Evolutionary conservation across 2,797 vertebrate genomes (phyloP).

Genomic region (Atherinosoma microstoma): DNA sequence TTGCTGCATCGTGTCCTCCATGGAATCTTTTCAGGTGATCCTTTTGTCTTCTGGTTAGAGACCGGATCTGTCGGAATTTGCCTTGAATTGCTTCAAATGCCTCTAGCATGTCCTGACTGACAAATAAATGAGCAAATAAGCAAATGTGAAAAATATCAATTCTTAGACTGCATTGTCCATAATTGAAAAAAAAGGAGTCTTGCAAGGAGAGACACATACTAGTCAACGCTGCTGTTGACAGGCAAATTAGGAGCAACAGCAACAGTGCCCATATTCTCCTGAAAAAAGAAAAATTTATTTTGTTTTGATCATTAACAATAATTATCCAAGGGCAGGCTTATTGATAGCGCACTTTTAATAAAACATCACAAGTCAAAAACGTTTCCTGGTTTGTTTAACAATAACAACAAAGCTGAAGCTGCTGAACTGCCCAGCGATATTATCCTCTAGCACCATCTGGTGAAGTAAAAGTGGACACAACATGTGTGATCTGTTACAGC

Average conservation of each 20-base stretch:
- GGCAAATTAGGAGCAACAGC: constrained; percentile 61
- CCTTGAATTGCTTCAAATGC: constrained; percentile 92
- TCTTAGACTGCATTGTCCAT: constrained; percentile 10
- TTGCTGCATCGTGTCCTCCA: constrained; percentile 85
- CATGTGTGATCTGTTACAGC: constrained; percentile 24
- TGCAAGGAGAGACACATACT: constrained; percentile 72
- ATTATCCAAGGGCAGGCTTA: constrained; percentile 28
- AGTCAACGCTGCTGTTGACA: constrained; percentile 68
- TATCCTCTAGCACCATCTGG: constrained; percentile 87
- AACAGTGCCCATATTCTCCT: constrained; percentile 66
- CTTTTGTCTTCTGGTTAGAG: constrained; percentile 92
- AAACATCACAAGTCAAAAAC: constrained; percentile 22
- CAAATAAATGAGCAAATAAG: constrained; percentile 70
- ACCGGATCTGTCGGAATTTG: constrained; percentile 92
- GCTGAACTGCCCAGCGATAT: constrained; percentile 44
- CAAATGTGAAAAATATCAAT: constrained; percentile 2
- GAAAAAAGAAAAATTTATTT: constrained; percentile 58
- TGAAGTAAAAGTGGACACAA: constrained; percentile 69
- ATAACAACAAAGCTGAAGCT: constrained; percentile 27
- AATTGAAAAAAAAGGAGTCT: constrained; percentile 7
- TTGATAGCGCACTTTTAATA: constrained; percentile 39
- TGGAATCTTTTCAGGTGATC: constrained; percentile 92
- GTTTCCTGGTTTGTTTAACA: constrained; percentile 21
- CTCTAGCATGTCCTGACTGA: constrained; percentile 89
- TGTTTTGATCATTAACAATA: constrained; percentile 39